Percentiles rank a stretch among this genome's conserved stretches.
These are phyloP conservation scores for Hemaris fuciformis DNA, from an alignment of 2,888 invertebrate genomes.

Conservation along the genomic window DNA sequence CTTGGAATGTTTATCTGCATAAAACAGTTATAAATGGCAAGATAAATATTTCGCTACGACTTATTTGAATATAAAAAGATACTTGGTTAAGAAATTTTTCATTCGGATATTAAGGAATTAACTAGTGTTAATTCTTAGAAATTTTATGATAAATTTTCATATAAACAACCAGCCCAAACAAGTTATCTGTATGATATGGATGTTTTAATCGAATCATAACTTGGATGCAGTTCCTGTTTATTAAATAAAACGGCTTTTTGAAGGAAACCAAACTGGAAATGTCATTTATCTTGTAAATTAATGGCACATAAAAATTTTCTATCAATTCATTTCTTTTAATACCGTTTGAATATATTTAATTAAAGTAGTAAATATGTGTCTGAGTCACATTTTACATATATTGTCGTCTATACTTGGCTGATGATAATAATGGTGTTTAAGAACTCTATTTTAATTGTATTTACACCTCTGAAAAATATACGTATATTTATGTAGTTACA, in stretches of 20 bases:
- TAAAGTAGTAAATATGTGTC: background rate
- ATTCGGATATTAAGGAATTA: too few relatives aligned
- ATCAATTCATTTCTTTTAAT: background rate
- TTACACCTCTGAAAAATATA: too few relatives aligned
- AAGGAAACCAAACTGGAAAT: slow-evolving; percentile 2
- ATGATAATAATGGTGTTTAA: too few relatives aligned
- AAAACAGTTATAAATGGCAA: background rate
- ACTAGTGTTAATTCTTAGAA: background rate
- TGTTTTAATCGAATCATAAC: background rate
- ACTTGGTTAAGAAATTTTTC: background rate
- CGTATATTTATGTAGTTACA: background rate
- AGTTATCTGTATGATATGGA: background rate
- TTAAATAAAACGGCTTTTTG: background rate
- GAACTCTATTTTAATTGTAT: too few relatives aligned
- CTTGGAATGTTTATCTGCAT: background rate
- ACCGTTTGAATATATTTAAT: background rate
- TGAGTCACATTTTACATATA: too few relatives aligned
- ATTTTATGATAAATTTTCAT: background rate
- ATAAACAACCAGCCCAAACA: background rate
- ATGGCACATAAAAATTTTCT: background rate
- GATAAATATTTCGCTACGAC: background rate
- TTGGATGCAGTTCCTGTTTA: background rate
- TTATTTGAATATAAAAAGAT: background rate
- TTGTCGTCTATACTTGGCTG: too few relatives aligned
- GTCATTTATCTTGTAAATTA: background rate